Percentiles rank a stretch among this genome's conserved stretches.
phyloP scores from a whole-genome alignment of 2,888 invertebrate genomes.

The Junonia oenone region DNA sequence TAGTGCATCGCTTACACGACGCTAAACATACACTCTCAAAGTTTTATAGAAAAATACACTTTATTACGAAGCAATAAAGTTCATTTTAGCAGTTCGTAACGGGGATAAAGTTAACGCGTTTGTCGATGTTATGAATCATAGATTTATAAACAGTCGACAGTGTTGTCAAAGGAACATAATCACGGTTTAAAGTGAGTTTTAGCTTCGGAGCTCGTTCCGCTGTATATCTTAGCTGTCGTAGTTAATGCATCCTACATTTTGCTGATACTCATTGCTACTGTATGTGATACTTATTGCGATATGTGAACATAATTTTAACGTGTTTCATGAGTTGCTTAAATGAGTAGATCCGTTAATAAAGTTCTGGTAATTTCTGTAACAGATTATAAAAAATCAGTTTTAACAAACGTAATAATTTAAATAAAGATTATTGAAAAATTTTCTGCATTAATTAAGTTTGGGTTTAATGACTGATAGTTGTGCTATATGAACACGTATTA shows the following conservation, averaged over 20 bases:
- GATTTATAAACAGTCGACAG: slow-evolving; percentile 7
- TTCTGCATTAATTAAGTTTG: no score
- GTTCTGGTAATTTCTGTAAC: no score
- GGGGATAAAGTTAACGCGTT: background rate
- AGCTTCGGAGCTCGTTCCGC: slow-evolving; percentile 2
- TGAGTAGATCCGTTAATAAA: no score
- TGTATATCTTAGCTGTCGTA: slow-evolving; percentile 11
- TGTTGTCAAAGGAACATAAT: slow-evolving; percentile 24
- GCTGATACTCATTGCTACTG: background rate
- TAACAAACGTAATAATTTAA: no score
- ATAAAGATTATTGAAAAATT: no score
- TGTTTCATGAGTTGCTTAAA: no score
- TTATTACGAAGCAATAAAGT: background rate
- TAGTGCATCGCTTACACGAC: slow-evolving; percentile 16
- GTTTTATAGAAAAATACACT: background rate
- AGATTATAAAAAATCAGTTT: no score
- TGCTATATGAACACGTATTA: no score
- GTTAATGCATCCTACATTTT: slow-evolving; percentile 5
- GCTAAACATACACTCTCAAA: background rate
- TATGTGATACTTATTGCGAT: background rate
- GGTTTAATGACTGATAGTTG: no score
- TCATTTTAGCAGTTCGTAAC: background rate
- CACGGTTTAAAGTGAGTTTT: slow-evolving; percentile 11
- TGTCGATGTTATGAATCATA: slow-evolving; percentile 7
- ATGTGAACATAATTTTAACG: no score